These are phyloP conservation scores for Gymnopithys bicolor DNA, from an alignment of 2,797 vertebrate species.

Conservation along the genomic window DNA sequence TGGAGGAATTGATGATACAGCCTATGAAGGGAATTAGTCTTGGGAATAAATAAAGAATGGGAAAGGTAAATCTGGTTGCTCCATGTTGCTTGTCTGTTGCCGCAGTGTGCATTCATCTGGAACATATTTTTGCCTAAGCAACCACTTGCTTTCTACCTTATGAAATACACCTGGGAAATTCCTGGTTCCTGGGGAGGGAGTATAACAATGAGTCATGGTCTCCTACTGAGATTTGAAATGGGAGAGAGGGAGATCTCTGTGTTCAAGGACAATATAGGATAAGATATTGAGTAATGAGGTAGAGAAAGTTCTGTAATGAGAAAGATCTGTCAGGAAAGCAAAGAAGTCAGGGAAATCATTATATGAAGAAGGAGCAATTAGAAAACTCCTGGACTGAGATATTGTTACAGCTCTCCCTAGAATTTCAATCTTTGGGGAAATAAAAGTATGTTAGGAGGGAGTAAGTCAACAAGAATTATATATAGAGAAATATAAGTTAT, in stretches of 20 bases:
- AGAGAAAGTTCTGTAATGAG: conserved; percentile 17
- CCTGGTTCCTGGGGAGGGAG: neutral
- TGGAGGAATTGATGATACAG: neutral
- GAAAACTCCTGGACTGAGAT: neutral
- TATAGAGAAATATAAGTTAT: neutral
- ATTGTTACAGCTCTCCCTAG: conserved; percentile 29
- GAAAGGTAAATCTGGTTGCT: conserved; percentile 24
- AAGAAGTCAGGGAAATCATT: neutral
- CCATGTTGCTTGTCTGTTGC: neutral
- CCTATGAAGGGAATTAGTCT: conserved; percentile 4
- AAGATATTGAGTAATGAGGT: conserved; percentile 22
- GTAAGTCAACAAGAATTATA: conserved; percentile 48
- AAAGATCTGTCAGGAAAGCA: conserved; percentile 47
- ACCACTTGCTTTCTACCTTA: neutral
- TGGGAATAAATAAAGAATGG: conserved; percentile 43
- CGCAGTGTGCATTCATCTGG: neutral
- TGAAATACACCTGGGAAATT: conserved; percentile 48
- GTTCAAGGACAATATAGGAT: neutral
- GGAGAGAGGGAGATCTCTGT: neutral
- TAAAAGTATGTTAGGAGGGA: neutral
- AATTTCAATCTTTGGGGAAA: conserved; percentile 31
- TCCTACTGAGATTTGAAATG: neutral
- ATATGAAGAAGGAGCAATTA: neutral
- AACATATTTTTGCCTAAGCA: conserved; percentile 21
- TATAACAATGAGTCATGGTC: conserved; percentile 41